phyloP scores from a whole-genome alignment of 1,140 invertebrate genomes.

The roundworm (Caenorhabditis elegans) region DNA sequence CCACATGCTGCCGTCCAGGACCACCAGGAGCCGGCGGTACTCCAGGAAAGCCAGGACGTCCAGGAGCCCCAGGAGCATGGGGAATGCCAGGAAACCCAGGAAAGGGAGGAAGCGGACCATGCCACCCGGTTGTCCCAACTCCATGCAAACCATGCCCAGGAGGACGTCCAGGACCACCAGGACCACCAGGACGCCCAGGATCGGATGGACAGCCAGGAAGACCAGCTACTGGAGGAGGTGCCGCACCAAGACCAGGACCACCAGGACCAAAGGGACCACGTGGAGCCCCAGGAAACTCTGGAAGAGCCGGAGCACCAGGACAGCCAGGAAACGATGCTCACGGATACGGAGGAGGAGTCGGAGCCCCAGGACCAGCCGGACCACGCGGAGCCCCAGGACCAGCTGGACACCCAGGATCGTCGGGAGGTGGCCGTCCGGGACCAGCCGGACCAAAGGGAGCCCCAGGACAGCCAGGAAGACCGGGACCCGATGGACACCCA shows the following conservation, averaged over 20 bases:
- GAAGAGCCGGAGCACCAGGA: background rate
- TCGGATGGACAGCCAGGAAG: background rate
- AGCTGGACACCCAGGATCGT: background rate
- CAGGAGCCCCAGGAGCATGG: constrained; percentile 46
- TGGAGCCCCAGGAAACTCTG: background rate
- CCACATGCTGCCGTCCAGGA: constrained; percentile 32
- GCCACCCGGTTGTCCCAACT: background rate
- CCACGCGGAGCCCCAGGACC: constrained; percentile 14
- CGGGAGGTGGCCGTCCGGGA: background rate
- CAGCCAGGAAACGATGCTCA: constrained; percentile 3
- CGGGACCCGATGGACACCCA: constrained; percentile 38
- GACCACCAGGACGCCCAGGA: constrained; percentile 22
- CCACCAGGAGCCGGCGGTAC: background rate
- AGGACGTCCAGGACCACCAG: constrained; percentile 28
- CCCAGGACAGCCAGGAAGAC: constrained; percentile 41
- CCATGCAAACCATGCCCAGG: constrained; percentile 23
- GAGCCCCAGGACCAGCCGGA: constrained; percentile 1
- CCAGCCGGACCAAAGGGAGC: constrained; percentile 37
- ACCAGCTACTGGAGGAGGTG: background rate
- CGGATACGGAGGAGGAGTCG: constrained; percentile 18
- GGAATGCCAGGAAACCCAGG: constrained; percentile 5
- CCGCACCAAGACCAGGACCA: background rate
- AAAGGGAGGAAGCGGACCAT: constrained; percentile 11
- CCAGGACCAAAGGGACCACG: constrained; percentile 31
- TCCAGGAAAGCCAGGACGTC: constrained; percentile 48